These are phyloP conservation scores for Protaetia brevitarsis DNA, from an alignment of 1,140 invertebrate species.

Conservation along the genomic window DNA sequence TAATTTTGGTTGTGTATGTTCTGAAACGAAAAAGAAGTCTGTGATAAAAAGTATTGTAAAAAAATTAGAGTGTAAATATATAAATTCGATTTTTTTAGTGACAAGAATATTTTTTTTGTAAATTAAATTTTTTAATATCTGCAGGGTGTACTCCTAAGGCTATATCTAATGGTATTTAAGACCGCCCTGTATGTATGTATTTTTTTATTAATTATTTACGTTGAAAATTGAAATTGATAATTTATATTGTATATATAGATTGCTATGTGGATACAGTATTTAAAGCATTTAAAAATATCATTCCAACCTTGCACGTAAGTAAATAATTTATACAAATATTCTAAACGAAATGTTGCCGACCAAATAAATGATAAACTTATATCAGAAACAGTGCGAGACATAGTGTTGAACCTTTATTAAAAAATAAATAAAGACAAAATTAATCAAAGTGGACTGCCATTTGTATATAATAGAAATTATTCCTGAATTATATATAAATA, in stretches of 20 bases:
- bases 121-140: neutral
- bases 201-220: neutral
- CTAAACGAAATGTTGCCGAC: neutral
- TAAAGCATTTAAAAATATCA: neutral
- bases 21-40: neutral
- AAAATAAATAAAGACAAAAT: neutral
- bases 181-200: too few relatives aligned
- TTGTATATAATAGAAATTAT: slow-evolving; percentile 6
- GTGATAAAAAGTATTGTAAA: slow-evolving; percentile 16
- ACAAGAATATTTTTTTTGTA: neutral
- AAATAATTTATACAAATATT: neutral
- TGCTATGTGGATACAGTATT: neutral
- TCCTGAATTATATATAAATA: neutral
- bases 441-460: slow-evolving; percentile 16
- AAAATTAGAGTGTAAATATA: neutral
- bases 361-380: neutral
- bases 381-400: neutral
- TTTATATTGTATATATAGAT: neutral
- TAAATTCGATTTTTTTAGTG: neutral
- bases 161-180: too few relatives aligned
- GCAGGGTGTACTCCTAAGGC: too few relatives aligned
- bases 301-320: too few relatives aligned
- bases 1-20: neutral
- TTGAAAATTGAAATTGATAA: neutral
- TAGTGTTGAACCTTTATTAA: neutral